These are phyloP conservation scores for Pongo abelii DNA, from an alignment of 2,113 vertebrate genomes.

Conservation along the genomic window DNA sequence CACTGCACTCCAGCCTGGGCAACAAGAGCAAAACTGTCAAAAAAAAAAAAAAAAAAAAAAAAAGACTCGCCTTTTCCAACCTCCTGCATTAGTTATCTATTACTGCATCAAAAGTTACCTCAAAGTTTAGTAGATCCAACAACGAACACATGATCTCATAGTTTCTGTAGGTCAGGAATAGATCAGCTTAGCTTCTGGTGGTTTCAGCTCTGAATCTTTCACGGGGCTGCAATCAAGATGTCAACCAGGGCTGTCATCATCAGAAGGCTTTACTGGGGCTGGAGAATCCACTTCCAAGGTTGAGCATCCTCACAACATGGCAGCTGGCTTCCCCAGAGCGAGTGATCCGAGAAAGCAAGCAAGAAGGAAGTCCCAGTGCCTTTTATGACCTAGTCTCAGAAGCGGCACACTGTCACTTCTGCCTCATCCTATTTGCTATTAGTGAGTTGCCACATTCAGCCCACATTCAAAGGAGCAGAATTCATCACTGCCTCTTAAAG, in stretches of 20 bases:
- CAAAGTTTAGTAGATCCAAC: neutral
- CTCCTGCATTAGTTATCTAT: neutral
- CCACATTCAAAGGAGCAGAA: neutral
- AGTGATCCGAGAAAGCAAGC: neutral
- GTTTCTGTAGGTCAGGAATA: neutral
- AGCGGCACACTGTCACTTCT: neutral
- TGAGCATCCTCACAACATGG: neutral
- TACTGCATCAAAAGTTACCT: neutral
- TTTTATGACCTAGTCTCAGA: neutral
- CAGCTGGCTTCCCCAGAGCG: neutral
- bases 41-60: no score
- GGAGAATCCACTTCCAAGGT: neutral
- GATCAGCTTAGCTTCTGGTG: neutral
- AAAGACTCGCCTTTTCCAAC: neutral
- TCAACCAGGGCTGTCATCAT: neutral
- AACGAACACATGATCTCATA: neutral
- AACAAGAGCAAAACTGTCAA: no score
- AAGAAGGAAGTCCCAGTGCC: neutral
- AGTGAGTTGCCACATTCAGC: neutral
- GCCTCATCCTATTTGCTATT: neutral
- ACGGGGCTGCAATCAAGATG: neutral
- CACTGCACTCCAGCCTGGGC: no score
- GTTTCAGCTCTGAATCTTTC: neutral
- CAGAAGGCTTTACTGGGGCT: neutral
- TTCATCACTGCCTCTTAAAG: neutral